These are phyloP conservation scores for Tachina fera DNA, from an alignment of 2,888 invertebrate genomes.

Conservation along the genomic window DNA sequence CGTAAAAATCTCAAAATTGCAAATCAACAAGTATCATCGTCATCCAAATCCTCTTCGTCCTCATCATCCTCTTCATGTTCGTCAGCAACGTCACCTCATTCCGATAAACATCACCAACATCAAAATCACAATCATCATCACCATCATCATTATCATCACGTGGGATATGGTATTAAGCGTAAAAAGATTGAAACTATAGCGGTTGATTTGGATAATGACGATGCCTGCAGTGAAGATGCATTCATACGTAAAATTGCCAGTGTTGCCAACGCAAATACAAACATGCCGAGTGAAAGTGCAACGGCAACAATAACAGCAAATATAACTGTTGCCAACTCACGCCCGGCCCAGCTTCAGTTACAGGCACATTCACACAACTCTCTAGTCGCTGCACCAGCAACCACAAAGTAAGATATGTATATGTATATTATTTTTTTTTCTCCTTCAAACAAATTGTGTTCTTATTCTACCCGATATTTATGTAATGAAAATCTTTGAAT, in stretches of 20 bases:
- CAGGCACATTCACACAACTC: constrained; percentile 22
- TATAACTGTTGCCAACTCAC: constrained; percentile 7
- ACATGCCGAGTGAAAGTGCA: constrained; percentile 34
- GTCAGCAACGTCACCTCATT: constrained; percentile 60
- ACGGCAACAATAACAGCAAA: constrained; percentile 11
- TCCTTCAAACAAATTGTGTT: not conserved
- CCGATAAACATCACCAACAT: constrained; percentile 62
- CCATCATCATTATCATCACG: constrained; percentile 70
- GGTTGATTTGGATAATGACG: constrained; percentile 82
- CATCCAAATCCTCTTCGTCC: constrained; percentile 54
- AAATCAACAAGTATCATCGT: constrained; percentile 69
- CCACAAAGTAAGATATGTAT: constrained; percentile 75
- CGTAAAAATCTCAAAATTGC: constrained; percentile 55
- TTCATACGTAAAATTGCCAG: constrained; percentile 82
- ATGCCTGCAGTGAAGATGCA: constrained; percentile 83
- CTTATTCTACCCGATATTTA: not conserved
- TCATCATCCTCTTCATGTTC: constrained; percentile 64
- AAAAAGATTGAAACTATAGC: constrained; percentile 78
- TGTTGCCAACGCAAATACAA: constrained; percentile 64
- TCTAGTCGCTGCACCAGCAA: constrained; percentile 19
- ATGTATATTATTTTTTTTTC: constrained; percentile 20
- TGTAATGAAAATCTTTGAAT: not conserved
- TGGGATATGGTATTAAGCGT: constrained; percentile 76
- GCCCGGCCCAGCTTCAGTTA: constrained; percentile 43
- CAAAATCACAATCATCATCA: constrained; percentile 71